Percentiles rank a stretch among this genome's conserved stretches.
These are phyloP conservation scores for Yponomeuta cagnagella DNA, from an alignment of 2,888 invertebrate species.

Conservation along the genomic window DNA sequence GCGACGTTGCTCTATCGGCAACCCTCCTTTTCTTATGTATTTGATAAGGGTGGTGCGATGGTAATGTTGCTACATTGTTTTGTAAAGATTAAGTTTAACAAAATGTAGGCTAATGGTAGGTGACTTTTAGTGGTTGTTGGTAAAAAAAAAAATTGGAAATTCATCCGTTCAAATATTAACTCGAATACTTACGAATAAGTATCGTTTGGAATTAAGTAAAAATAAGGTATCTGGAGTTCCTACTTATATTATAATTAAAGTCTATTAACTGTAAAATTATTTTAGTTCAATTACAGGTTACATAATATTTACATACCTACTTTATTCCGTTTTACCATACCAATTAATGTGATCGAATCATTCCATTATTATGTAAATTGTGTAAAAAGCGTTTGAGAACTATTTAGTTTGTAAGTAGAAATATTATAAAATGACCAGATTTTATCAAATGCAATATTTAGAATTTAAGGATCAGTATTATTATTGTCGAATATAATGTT, in stretches of 20 bases:
- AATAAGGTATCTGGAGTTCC: constrained; percentile 64
- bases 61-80: constrained; percentile 4
- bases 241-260: constrained; percentile 45
- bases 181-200: constrained; percentile 48
- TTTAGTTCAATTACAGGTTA: no score
- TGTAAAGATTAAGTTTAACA: neutral
- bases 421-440: constrained; percentile 68
- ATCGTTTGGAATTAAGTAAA: constrained; percentile 26
- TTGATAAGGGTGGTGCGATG: neutral
- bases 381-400: constrained; percentile 52
- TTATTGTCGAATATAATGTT: constrained; percentile 62
- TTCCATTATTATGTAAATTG: constrained; percentile 52
- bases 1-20: constrained; percentile 17
- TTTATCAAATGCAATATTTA: constrained; percentile 75
- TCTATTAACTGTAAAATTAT: constrained; percentile 14
- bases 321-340: neutral
- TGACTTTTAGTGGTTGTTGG: constrained; percentile 6
- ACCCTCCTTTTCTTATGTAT: neutral
- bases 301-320: neutral
- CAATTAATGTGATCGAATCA: constrained; percentile 24
- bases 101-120: neutral
- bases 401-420: constrained; percentile 36
- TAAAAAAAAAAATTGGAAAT: constrained; percentile 19
- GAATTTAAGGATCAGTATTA: constrained; percentile 69
- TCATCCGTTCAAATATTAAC: constrained; percentile 35